A percentile compares a stretch with the other conserved stretches of the same genome.
These are phyloP conservation scores for Blastobasis adustella DNA, from an alignment of 2,888 invertebrate genomes.

Conservation along the genomic window DNA sequence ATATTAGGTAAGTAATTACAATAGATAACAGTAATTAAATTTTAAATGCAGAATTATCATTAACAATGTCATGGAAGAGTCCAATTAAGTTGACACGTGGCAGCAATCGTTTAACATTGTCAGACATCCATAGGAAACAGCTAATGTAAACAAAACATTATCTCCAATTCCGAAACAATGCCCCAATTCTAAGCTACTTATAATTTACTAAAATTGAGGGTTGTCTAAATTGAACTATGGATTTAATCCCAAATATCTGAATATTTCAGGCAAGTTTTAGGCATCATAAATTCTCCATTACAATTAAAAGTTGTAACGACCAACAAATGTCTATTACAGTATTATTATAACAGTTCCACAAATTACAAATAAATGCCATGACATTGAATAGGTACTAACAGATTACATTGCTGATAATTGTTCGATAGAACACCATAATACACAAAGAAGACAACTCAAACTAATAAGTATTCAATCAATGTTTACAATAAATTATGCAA, in stretches of 20 bases:
- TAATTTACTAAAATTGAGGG: conserved; percentile 37
- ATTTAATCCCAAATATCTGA: conserved; percentile 45
- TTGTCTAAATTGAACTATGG: conserved; percentile 39
- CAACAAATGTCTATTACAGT: too few relatives aligned
- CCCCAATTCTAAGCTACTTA: neutral
- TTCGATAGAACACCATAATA: conserved; percentile 24
- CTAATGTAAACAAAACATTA: conserved; percentile 26
- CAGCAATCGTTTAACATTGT: conserved; percentile 28
- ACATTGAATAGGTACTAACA: conserved; percentile 40
- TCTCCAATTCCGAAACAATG: too few relatives aligned
- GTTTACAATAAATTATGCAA: conserved; percentile 20
- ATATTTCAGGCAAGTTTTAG: conserved; percentile 63
- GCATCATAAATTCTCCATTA: conserved; percentile 40
- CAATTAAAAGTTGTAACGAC: conserved; percentile 2
- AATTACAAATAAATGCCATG: conserved; percentile 36
- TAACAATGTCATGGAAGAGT: conserved; percentile 67
- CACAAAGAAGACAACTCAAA: conserved; percentile 39
- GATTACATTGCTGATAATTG: conserved; percentile 28
- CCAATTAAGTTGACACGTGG: conserved; percentile 30
- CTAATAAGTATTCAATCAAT: conserved; percentile 25
- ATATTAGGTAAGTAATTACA: conserved; percentile 48
- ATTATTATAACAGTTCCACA: too few relatives aligned
- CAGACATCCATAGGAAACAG: conserved; percentile 20
- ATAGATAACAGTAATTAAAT: conserved; percentile 66
- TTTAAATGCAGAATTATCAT: conserved; percentile 66